Base-by-base conservation (phyloP, 2,113 vertebrate species). In the Mormoops blainvillei region DNA sequence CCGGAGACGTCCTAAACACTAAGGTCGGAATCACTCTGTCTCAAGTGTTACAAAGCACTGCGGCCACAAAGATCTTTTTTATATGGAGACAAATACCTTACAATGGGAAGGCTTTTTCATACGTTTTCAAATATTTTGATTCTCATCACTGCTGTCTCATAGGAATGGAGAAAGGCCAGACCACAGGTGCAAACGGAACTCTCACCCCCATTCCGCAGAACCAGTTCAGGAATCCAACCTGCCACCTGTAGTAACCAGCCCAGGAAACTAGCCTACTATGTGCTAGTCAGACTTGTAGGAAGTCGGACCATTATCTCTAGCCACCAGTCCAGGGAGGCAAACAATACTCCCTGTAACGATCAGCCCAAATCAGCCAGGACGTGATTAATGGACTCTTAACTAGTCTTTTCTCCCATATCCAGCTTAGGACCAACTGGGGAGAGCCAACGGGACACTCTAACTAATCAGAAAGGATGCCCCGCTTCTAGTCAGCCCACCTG, bases 391-490 rank as follows among this genome's bases (percentile, higher is more conserved):
- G 24, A 76, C 19, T 48, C 16, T 48, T 5, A 28, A 22, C 26
- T 63, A 14, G 54, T 9, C 6, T 67, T 11, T 4, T 13, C 1
- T 28, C n/a, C 22, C 26, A 36, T 18, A 26, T 58, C n/a, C 65
- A 78, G 22, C 31, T 16, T 58, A 61, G 18, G 48, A 70, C 18
- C 68, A 50, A 18, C 19, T 10, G 36, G 58, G 65, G 45, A 31
- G 84, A 85, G 11, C 2, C 31, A 74, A 63, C 4, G 36, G 5
- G 4, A 19, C 11, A 12, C 20, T 24, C 26, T 6, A 20, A 19
- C 24, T 50, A 10, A n/a, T 20, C 31, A 43, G 6, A 0, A 6
- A 52, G 52, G 45, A 33, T 0, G 3, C 33, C 45, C 7, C 0
- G 0, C 14, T 0, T 61, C 89, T 13, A 20, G 14, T 4, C 2